Evolutionary conservation across 2,888 invertebrate species (phyloP).

Genomic region (Coelopa pilipes): DNA sequence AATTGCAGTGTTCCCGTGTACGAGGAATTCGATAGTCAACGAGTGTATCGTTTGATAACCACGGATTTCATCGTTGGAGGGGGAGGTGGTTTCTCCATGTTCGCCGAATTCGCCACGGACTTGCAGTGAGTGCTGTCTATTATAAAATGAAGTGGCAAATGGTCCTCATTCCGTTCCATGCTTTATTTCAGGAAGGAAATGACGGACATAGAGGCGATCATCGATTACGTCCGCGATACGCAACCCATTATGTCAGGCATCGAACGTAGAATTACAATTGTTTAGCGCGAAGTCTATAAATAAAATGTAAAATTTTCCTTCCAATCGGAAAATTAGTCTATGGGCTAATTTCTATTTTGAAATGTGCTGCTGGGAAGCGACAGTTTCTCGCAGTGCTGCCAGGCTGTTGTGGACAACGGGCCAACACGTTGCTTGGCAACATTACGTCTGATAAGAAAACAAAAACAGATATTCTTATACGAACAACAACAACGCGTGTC

Average conservation of each 20-base stretch:
- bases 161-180: too few species aligned
- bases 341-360: too few species aligned
- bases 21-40: constrained; percentile 69
- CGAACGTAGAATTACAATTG: constrained; percentile 52
- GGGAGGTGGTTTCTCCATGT: constrained; percentile 75
- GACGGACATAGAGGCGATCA: constrained; percentile 56
- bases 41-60: constrained; percentile 73
- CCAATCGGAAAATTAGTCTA: too few species aligned
- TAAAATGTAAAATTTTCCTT: too few species aligned
- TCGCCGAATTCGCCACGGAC: constrained; percentile 59
- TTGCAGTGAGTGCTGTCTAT: constrained; percentile 48
- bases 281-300: too few species aligned
- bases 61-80: constrained; percentile 74
- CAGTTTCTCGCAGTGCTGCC: background rate
- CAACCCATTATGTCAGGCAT: constrained; percentile 50
- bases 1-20: constrained; percentile 70
- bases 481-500: constrained; percentile 1
- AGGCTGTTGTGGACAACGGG: background rate
- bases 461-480: too few species aligned
- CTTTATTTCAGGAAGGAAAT: constrained; percentile 53
- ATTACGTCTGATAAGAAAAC: background rate
- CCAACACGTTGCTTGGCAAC: background rate
- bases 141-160: background rate
- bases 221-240: constrained; percentile 50
- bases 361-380: constrained; percentile 16